Percentiles rank a stretch among this genome's conserved stretches.
phyloP scores from a whole-genome alignment of 2,113 vertebrate species.

The Dunckerocampus dactyliophorus region DNA sequence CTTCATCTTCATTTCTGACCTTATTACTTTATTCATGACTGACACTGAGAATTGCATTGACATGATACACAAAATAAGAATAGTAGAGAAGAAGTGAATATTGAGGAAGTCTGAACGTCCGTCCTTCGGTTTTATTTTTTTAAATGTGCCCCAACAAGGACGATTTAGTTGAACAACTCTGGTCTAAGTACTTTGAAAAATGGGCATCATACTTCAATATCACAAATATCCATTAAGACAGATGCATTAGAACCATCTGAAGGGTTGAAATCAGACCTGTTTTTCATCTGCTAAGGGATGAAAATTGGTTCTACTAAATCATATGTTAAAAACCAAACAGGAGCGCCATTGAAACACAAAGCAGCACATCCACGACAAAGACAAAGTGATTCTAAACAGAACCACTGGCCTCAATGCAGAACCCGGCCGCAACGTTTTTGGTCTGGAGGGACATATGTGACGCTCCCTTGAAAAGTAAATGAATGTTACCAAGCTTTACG shows the following conservation, averaged over 20 bases:
- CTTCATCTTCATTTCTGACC: too few species aligned
- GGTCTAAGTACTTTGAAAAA: not conserved
- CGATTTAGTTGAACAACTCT: not conserved
- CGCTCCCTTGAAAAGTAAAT: slow-evolving; percentile 57
- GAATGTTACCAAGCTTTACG: slow-evolving; percentile 56
- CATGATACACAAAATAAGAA: too few species aligned
- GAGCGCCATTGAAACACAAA: slow-evolving; percentile 58
- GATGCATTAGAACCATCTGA: slow-evolving; percentile 12
- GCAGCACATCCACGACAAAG: slow-evolving; percentile 57
- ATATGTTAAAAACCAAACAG: slow-evolving; percentile 32
- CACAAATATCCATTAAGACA: not conserved
- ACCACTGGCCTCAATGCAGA: slow-evolving; percentile 57
- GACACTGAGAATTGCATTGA: too few species aligned
- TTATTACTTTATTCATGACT: too few species aligned
- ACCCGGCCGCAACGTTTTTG: slow-evolving; percentile 35
- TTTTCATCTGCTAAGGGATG: not conserved
- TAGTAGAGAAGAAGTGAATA: too few species aligned
- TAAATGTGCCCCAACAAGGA: not conserved
- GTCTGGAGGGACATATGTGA: too few species aligned
- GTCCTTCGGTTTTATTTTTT: too few species aligned
- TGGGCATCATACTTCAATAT: not conserved
- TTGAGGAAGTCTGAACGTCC: too few species aligned
- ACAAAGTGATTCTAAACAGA: slow-evolving; percentile 65
- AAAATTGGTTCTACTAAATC: too few species aligned
- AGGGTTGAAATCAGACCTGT: not conserved